phyloP scores from a whole-genome alignment of 2,888 invertebrate genomes.

The Cylindroiulus punctatus region DNA sequence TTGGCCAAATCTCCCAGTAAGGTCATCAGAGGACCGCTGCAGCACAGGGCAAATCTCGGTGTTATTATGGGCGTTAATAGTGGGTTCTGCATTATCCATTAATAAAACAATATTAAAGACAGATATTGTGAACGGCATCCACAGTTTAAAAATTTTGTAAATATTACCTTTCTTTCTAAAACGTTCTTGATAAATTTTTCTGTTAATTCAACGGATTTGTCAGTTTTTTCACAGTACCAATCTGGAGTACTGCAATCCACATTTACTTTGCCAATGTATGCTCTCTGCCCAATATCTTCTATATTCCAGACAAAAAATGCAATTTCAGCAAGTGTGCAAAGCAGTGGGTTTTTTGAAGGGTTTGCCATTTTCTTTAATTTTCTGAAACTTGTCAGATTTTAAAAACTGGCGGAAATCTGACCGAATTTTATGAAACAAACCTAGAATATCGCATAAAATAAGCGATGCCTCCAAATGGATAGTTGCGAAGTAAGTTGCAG shows the following conservation, averaged over 20 bases:
- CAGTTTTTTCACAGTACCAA: slow-evolving; percentile 47
- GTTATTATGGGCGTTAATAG: slow-evolving; percentile 82
- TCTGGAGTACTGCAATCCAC: slow-evolving; percentile 52
- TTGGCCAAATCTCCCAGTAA: slow-evolving; percentile 76
- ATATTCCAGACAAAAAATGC: not conserved
- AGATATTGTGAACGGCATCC: not conserved
- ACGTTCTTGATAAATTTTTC: slow-evolving; percentile 50
- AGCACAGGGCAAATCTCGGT: slow-evolving; percentile 83
- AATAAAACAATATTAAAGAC: not conserved
- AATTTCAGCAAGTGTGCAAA: not conserved
- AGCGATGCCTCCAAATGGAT: slow-evolving; percentile 77
- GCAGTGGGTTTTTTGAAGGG: too few relatives aligned
- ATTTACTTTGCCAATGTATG: slow-evolving; percentile 56
- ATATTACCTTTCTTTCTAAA: slow-evolving; percentile 50
- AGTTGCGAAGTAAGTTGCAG: slow-evolving; percentile 88
- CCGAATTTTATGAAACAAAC: slow-evolving; percentile 36
- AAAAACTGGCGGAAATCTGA: not conserved
- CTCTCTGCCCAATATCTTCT: slow-evolving; percentile 55
- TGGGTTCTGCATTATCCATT: slow-evolving; percentile 70
- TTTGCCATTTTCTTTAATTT: too few relatives aligned
- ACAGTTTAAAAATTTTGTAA: not conserved
- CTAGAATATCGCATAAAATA: slow-evolving; percentile 75
- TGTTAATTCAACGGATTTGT: slow-evolving; percentile 51
- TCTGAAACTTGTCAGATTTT: too few relatives aligned
- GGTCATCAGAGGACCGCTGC: slow-evolving; percentile 76